Evolutionary conservation across 2,797 vertebrate species (phyloP), one percentile per base, ranked within the genome.

Genomic region (Labeo calbasu): DNA sequence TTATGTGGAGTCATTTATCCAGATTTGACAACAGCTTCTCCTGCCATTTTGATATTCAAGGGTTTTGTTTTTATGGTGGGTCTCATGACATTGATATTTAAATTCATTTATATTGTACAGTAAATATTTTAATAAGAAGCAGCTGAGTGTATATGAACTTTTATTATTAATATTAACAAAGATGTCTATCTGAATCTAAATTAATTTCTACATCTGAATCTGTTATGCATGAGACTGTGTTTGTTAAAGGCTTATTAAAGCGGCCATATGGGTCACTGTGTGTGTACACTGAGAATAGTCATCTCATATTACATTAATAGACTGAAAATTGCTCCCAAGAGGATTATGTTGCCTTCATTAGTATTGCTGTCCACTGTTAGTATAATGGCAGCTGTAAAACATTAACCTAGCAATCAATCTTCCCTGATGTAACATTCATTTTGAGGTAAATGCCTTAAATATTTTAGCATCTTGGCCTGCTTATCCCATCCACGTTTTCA

Each of bases 321-420:
- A 14, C 10, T 75, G 72, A 36, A 63, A 75, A 55, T 75, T 75
- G 72, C 72, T 75, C 65, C 32, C 32, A 68, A 25, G 59, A 25
- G 32, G 71, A 75, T 36, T 55, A 55, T 75, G 50, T 55, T 21
- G 51, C 50, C 50, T 55, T 32, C 28, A 32, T 21, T 19, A 75
- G 65, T 19, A 53, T 36, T 13, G 28, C 5, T 75, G 72, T 73
- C 50, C 17, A 13, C 48, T 73, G 48, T 73, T 32, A 32, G 48
- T 21, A 36, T 53, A 53, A 75, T 36, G 5, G 5, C 0, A 36
- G 72, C 28, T 36, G 17, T 32, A 53, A 73, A 53, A 53, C 50
- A 53, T 73, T 55, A 10, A 10, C 7, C 46, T 10, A 28, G 8
- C 69, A 5, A 71, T 70, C 5, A 46, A 70, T n/a, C 21, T 8